Evolutionary conservation across 1,140 invertebrate genomes (phyloP).

Genomic region (Drosophila lacertosa): DNA sequence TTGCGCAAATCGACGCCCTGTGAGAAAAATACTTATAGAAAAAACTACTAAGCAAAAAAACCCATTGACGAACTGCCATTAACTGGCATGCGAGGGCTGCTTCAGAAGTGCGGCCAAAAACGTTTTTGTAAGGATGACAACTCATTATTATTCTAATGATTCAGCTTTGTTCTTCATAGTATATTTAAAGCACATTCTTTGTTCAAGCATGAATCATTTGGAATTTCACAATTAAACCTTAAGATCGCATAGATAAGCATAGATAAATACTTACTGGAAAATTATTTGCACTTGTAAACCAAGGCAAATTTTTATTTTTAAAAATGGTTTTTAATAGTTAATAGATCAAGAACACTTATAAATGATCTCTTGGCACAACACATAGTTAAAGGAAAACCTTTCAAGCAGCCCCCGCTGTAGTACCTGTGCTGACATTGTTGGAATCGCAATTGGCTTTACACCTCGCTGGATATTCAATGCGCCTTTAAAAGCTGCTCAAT

Average conservation of each 20-base stretch:
- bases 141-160: too few species aligned
- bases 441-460: constrained; percentile 31
- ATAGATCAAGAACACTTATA: too few species aligned
- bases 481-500: constrained; percentile 31
- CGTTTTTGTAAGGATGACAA: not conserved
- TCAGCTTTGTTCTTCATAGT: too few species aligned
- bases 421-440: constrained; percentile 18
- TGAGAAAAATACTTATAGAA: constrained; percentile 1
- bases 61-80: constrained; percentile 33
- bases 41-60: not conserved
- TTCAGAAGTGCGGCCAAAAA: not conserved
- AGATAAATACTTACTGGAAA: too few species aligned
- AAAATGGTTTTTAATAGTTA: too few species aligned
- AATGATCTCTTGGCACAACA: too few species aligned
- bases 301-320: too few species aligned
- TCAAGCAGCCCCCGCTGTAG: constrained; percentile 8
- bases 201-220: too few species aligned
- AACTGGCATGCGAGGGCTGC: constrained; percentile 18
- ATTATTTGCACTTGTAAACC: too few species aligned
- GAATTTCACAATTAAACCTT: too few species aligned
- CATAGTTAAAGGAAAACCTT: not conserved
- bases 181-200: too few species aligned
- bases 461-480: constrained; percentile 11
- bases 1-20: constrained; percentile 38
- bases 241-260: too few species aligned